Base-by-base conservation (phyloP, 2,797 vertebrate species). In the Craterocephalus amniculus region DNA sequence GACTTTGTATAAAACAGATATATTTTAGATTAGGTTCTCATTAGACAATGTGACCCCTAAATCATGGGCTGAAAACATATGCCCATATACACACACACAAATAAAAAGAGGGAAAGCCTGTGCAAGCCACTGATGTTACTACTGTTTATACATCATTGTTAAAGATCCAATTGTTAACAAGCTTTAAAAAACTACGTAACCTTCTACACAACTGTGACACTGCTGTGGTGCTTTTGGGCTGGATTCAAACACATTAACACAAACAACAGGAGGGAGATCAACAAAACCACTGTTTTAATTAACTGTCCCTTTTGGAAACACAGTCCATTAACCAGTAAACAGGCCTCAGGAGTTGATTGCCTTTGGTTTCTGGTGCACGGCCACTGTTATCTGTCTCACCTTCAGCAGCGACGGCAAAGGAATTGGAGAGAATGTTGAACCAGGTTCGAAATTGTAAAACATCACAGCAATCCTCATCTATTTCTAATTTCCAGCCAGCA, bases 261-360 rank as follows among this genome's bases (percentile, higher is more conserved):
- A 69, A 79, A 68, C 65, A 72, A 67, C 34, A 55, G 54, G 54
- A 43, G 52, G 56, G 64, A 74, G 66, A 67, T 74, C 70, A 74
- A 70, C 64, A 59, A 57, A 68, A 55, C 32, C 58, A 43, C 24
- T 52, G 32, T 77, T 79, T 81, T 80, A 84, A 89, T 88, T 72
- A 88, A 79, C 67, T 66, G 60, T 84, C 76, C 78, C 63, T 59
- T 87, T 79, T 76, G 70, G 76, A 71, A 79, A 61, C 67, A 73
- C 66, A 72, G 69, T 71, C 63, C 73, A 77, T 85, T 83, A 83
- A 87, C 78, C 75, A 78, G 70, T 80, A 81, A 86, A 77, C 76
- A 71, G 65, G 65, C 55, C 45, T 80, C 68, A 72, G 58, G 22
- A 80, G 81, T 40, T 38, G 40, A 31, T 34, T 57, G 67, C 72